phyloP scores from a whole-genome alignment of 2,888 invertebrate species.

The Lycia hirtaria region DNA sequence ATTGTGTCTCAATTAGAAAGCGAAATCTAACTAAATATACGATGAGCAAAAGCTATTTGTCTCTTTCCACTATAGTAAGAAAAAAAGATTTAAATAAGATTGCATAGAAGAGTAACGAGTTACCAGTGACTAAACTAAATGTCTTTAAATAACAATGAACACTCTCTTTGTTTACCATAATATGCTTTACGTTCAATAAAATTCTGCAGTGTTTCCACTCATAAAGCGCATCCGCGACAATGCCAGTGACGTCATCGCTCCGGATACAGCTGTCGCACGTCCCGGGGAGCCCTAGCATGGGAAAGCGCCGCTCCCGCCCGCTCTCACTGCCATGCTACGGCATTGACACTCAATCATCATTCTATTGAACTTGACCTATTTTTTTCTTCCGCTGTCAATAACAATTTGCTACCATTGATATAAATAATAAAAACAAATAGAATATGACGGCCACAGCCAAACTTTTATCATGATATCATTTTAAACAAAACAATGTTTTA shows the following conservation, averaged over 20 bases:
- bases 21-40: no score
- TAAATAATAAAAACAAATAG: background rate
- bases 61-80: no score
- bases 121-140: no score
- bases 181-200: slow-evolving; percentile 2
- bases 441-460: no score
- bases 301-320: slow-evolving; percentile 64
- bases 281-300: slow-evolving; percentile 57
- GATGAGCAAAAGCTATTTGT: no score
- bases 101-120: no score
- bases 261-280: slow-evolving; percentile 30
- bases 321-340: slow-evolving; percentile 51
- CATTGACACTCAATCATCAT: slow-evolving; percentile 65
- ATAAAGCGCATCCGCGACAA: slow-evolving; percentile 17
- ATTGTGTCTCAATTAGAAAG: no score
- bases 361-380: slow-evolving; percentile 63
- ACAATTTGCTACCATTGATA: background rate
- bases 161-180: no score
- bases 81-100: no score
- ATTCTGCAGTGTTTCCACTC: slow-evolving; percentile 7
- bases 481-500: no score
- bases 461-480: background rate
- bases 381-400: slow-evolving; percentile 37
- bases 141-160: no score
- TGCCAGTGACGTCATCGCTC: slow-evolving; percentile 48